Base-by-base conservation (phyloP, 2,797 vertebrate genomes). In the Pempheris klunzingeri region DNA sequence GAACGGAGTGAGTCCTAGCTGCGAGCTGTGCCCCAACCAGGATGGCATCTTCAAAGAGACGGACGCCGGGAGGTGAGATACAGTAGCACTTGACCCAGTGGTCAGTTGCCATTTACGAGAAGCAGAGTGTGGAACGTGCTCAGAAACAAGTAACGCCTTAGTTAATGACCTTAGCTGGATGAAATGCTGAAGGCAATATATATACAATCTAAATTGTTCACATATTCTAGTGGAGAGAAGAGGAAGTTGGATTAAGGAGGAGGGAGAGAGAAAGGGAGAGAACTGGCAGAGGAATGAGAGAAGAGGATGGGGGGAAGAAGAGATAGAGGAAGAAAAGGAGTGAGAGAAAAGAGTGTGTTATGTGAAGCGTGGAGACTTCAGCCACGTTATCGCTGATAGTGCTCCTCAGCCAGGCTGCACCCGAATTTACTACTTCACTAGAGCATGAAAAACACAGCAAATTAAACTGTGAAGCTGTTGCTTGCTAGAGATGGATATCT, bases 11-110 rank as follows among this genome's bases (percentile, higher is more conserved):
- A 94, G 94, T 52, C 98, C 98, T 44, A 99, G 97, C 91, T 99
- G 98, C 83, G 98, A 99, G 89, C 94, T 99, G 1, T 99, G 98
- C 88, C 98, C 98, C 61, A 99, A 97, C 91, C 97, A 98, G 92
- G 98, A 99, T 74, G 98, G 98, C n/a, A 99, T 99, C 94, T 99
- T 99, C 91, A 99, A 99, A 92, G 98, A 99, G 92, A 99, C 98
- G 0, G 98, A 99, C 63, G 98, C 98, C 18, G 98, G 98, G 80
- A 98, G 98, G 98, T 99, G 92, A 60, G 92, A 58, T 17, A 52
- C 57, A 39, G 15, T 26, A 5, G 28, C 68, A 34, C 53, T 22
- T 75, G 81, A 83, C 75, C 79, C 2, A 0, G 38, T 62, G 63
- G 46, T 69, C 80, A 71, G 57, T 43, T 63, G 77, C 58, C 73